Conservation (phyloP, 2,797 vertebrate genomes). For the Podarcis lilfordi region DNA sequence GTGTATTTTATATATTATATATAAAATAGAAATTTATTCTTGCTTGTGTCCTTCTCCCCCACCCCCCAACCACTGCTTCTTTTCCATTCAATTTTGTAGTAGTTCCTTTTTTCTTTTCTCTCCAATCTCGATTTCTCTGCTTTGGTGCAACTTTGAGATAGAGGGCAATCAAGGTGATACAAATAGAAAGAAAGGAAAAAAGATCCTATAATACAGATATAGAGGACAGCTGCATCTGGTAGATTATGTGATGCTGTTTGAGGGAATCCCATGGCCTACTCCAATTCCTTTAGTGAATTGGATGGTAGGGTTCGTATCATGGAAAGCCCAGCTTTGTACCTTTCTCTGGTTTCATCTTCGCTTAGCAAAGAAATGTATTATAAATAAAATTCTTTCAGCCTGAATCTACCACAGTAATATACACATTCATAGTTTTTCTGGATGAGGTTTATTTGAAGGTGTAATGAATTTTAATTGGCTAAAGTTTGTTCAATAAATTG, state of each 20-base stretch:
- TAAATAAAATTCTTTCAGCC: slow-evolving; percentile 1
- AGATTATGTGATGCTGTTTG: slow-evolving; percentile 44
- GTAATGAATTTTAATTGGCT: slow-evolving; percentile 2
- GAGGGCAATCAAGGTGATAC: slow-evolving; percentile 49
- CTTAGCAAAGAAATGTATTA: slow-evolving; percentile 15
- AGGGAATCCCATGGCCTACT: slow-evolving; percentile 43
- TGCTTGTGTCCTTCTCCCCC: slow-evolving; percentile 52
- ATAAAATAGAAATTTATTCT: slow-evolving; percentile 53
- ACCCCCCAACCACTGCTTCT: slow-evolving; percentile 44
- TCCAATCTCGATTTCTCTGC: slow-evolving; percentile 16
- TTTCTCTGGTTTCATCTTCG: slow-evolving; percentile 17
- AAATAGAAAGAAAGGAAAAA: slow-evolving; percentile 36
- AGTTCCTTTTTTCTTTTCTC: slow-evolving; percentile 30
- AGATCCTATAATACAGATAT: slow-evolving; percentile 35
- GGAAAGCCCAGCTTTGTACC: slow-evolving; percentile 34
- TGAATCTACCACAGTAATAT: neutral
- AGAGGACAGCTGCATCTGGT: slow-evolving; percentile 48
- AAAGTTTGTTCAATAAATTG: neutral
- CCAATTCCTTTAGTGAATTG: slow-evolving; percentile 42
- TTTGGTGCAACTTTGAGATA: slow-evolving; percentile 56
- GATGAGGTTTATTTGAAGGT: neutral
- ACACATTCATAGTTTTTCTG: neutral
- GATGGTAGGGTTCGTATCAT: slow-evolving; percentile 28
- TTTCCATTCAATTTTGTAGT: slow-evolving; percentile 67
- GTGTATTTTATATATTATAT: slow-evolving; percentile 26